Base-by-base conservation (phyloP, 2,888 invertebrate species). In the Oligia latruncula region DNA sequence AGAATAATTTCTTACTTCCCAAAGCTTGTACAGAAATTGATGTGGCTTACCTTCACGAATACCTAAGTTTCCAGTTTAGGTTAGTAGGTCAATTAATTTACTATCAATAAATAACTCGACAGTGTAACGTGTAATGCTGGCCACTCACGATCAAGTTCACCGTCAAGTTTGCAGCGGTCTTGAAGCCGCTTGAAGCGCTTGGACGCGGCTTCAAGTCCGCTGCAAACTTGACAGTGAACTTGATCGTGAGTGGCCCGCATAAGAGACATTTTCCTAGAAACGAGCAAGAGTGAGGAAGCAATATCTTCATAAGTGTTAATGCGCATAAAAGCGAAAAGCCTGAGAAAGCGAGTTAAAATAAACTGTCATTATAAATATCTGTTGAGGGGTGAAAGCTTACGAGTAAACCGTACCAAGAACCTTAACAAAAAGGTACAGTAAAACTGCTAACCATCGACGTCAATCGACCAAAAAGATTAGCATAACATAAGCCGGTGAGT, bases 401-500 rank as follows among this genome's bases (percentile, higher is more conserved):
- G 6, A 23, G 20, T 40, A 2, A 35, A 65, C 11, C 11, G 11
- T 35, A 35, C 20, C 2, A 20, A 20, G 35, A 20, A 65, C 17
- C 40, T 20, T 17, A 74, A 29, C 29, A 17, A 73, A 75, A 73
- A 43, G 15, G 17, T 43, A 15, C 29, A 58, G 29, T 3, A 58
- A n/a, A 43, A 71, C 23, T n/a, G 46, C 35, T 73, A 60, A 11
- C 46, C 58, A 74, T 73, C 15, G 35, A 13, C 11, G 46, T 17
- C 23, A 46, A 73, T 58, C 43, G 76, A 77, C 43, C 29, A 75
- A n/a, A 43, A 20, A n/a, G 17, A 55, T 77, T 65, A 76, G 9
- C 77, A 58, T 77, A 65, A 46, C 65, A 77, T 65, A 55, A 76
- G 43, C 64, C 15, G 11, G 35, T 65, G 23, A 46, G 20, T 43